Base-by-base conservation (phyloP, 2,888 invertebrate genomes). In the Lasioglossum leucozonium region DNA sequence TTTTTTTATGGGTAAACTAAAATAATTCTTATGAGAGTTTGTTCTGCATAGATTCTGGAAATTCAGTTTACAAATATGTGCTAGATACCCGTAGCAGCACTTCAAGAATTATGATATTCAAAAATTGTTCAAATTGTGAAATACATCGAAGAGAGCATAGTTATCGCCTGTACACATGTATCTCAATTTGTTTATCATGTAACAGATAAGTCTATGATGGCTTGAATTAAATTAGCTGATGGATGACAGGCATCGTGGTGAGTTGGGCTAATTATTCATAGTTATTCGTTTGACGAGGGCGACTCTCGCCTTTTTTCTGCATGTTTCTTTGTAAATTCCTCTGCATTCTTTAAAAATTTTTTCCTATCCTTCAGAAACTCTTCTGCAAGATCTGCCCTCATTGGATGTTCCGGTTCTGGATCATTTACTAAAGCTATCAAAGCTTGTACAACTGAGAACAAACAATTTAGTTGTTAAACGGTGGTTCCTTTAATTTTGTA, bases 331-430 rank as follows among this genome's bases (percentile, higher is more conserved):
- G 99, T 99, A 95, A 98, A 98, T 92, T 99, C 99, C 95, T 99
- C 99, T 72, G 99, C 99, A 95, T 99, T 99, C 96, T 99, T 99
- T 93, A 98, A 96, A 95, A 99, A 99, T 95, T 99, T 99, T 96
- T 99, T 99, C 95, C 97, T 97, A 95, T 99, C 99, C 95, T 98
- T 99, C 78, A 98, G 96, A 95, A 97, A 99, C 95, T 99, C 99
- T 95, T 99, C 99, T 6, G 99, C 99, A 92, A 99, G 96, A 94
- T 99, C 99, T 47, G 99, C 98, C 91, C 99, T 97, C 84, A 99
- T 96, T 0, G 99, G 99, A 96, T 99, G 99, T 94, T 99, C 99
- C 6, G 99, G 99, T 95, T 99, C 99, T 0, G 99, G 99, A 95
- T 99, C 99, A 95, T 99, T 99, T 67, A 99, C 99, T 95, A 99